Conservation (phyloP, 2,797 vertebrate species). For the Sternotherus odoratus region DNA sequence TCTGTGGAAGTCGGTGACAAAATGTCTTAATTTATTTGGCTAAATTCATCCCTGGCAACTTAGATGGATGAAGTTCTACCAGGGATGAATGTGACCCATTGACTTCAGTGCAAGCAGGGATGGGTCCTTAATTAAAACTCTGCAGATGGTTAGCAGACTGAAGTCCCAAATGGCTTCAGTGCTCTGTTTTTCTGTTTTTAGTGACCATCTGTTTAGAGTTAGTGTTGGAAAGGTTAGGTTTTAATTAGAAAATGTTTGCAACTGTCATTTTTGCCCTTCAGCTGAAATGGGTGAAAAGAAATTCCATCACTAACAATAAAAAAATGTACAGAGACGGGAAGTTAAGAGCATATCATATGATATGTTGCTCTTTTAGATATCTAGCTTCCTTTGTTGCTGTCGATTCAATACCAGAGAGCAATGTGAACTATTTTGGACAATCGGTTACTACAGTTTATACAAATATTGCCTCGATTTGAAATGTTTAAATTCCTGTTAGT, state of each 20-base stretch:
- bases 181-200: background rate
- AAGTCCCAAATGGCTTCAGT: fast-evolving
- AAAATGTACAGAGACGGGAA: background rate
- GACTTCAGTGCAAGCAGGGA: background rate
- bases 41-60: background rate
- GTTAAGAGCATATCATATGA: background rate
- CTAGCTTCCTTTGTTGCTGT: background rate
- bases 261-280: fast-evolving
- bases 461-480: background rate
- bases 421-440: background rate
- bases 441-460: background rate
- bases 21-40: background rate
- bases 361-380: background rate
- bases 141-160: background rate
- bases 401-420: background rate
- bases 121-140: fast-evolving
- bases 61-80: background rate
- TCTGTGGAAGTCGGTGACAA: background rate
- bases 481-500: background rate
- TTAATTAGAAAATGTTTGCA: background rate
- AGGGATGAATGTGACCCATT: background rate
- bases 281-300: background rate
- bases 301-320: background rate
- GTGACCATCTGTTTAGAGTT: background rate
- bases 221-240: background rate